Evolutionary conservation across 2,888 invertebrate species (phyloP), one percentile per base, ranked within the genome.

Genomic region (Zhuqinia jingwanae): DNA sequence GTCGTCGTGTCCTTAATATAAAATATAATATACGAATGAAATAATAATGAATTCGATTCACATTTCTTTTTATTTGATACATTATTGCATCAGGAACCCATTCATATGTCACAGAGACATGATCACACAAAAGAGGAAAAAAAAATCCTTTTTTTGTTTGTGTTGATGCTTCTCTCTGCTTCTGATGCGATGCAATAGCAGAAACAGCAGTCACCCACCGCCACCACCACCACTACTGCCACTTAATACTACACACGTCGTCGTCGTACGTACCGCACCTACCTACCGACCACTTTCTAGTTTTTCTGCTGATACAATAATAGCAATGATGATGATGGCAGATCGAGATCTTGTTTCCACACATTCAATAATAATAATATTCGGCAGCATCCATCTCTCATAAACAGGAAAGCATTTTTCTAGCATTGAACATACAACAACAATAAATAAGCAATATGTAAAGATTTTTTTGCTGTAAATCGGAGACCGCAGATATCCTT

Each of bases 21-120:
- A 76, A 58, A 58, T 70, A 75, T 53, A 76, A 10, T 76, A 22
- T 45, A 36, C 22, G 42, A 42, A 76, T 76, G 76, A 76, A 76
- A 76, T 63, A 65, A 77, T 87, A 80, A 84, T 87, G 87, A 87
- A 87, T 87, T 87, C 84, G 82, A 79, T 87, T 84, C 87, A 84
- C 83, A 79, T 84, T 75, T 65, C 82, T 45, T 87, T 84, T 82
- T 75, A 63, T 76, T 80, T 53, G 63, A 76, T 65, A 45, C 78
- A 47, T 78, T 53, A 83, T 85, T 85, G 50, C 85, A 75, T 75
- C 58, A 50, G 47, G 53, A 81, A 22, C 65, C 65, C 75, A 80
- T 80, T 80, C 77, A 70, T 77, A 45, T 78, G 77, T 78, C 60
- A 58, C 63, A 45, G 60, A 75, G 82, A 63, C 60, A 80, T n/a